Evolutionary conservation across 1,140 invertebrate species (phyloP), one percentile per base, ranked within the genome.

Genomic region (Lepidurus couesii): DNA sequence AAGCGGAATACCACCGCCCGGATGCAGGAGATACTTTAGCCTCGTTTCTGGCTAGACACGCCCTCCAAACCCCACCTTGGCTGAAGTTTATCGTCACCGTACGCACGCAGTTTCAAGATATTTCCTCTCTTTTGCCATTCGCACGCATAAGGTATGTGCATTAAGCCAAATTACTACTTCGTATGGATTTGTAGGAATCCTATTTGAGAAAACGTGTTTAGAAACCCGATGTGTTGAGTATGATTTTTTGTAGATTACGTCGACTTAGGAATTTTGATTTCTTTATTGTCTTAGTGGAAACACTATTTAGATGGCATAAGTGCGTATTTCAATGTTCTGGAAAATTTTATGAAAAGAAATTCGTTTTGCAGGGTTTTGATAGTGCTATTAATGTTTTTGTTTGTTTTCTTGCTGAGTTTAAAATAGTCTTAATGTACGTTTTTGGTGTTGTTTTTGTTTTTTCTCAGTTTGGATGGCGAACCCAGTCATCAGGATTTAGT

Each of bases 1-100:
- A 98, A 84, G 95, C 96, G 0, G 96, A 98, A 83, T 97, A 97
- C 84, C 95, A 97, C 85, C 84, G 94, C 82, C 94, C 95, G 0
- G 95, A 97, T 84, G 91, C 95, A 83, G 95, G 95, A 1, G 92
- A 97, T 82, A 97, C 95, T 0, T 92, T 98, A 74, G 93, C 93
- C 1, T 92, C 93, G 1, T 98, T 98, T 84, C 84, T 98, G 16
- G 89, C 90, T 0, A 90, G 91, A 81, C 93, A 97, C 82, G 90
- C 92, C 10, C 88, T 91, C 4, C 90, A 92, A 83, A 93, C 97
- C 84, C 96, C 96, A 0, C 85, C 88, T 24, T 98, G 95, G 95
- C 85, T 98, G 42, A 97, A 97, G 86, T 87, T 98, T 26, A 87
- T 98, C 1, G 91, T 93, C 11, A 98, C 94, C 0, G 92, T 98